A percentile compares a stretch with the other conserved stretches of the same genome.
Evolutionary conservation across 2,113 vertebrate species (phyloP).

Genomic region (Ochotona princeps): DNA sequence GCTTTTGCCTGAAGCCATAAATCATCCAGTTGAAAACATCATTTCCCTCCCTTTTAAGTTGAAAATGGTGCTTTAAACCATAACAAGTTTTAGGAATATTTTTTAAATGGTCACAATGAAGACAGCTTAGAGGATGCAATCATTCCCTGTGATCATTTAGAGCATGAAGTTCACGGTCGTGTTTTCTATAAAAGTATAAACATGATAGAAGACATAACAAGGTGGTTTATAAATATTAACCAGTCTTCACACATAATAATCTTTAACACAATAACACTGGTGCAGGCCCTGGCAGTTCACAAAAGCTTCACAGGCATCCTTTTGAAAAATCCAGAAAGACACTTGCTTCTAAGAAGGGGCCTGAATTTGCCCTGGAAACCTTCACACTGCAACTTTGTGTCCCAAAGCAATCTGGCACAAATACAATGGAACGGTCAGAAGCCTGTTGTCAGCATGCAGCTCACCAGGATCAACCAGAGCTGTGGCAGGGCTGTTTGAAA

Average conservation of each 20-base stretch:
- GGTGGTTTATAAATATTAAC: slow-evolving; percentile 61
- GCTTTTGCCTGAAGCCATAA: slow-evolving; percentile 20
- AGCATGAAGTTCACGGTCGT: background rate
- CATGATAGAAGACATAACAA: slow-evolving; percentile 12
- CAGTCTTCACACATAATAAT: background rate
- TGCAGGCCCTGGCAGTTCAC: background rate
- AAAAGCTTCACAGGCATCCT: background rate
- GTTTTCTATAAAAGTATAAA: slow-evolving; percentile 59
- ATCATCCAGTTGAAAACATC: slow-evolving; percentile 24
- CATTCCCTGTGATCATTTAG: slow-evolving; percentile 44
- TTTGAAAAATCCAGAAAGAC: background rate
- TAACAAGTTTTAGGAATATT: slow-evolving; percentile 7
- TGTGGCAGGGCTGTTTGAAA: background rate
- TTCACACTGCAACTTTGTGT: background rate
- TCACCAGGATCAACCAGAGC: background rate
- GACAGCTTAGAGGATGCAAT: background rate
- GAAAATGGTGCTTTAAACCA: slow-evolving; percentile 46
- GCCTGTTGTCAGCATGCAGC: slow-evolving; percentile 19
- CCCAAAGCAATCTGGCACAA: background rate
- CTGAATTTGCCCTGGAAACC: background rate
- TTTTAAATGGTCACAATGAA: slow-evolving; percentile 14
- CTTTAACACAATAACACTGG: background rate
- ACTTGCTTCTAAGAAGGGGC: background rate
- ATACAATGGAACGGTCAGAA: background rate
- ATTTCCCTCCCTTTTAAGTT: background rate